Conservation (phyloP, 2,797 vertebrate species). For the Rallus crepitans region DNA sequence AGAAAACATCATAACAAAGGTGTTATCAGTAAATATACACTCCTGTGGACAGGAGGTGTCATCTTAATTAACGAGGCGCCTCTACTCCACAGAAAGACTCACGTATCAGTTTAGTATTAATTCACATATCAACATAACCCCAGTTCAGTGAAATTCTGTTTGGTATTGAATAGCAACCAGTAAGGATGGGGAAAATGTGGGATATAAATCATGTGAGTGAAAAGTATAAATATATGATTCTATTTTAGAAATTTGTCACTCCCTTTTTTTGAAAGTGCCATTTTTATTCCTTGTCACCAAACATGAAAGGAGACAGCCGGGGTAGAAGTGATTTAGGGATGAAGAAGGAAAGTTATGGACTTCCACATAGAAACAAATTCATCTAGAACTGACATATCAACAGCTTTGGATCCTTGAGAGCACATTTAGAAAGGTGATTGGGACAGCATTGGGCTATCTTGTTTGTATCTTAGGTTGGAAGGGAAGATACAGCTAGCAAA, state of each 20-base stretch:
- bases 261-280: background rate
- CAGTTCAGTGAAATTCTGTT: background rate
- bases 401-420: background rate
- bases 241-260: conserved; percentile 16
- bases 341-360: background rate
- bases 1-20: background rate
- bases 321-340: conserved; percentile 12
- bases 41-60: background rate
- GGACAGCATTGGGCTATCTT: background rate
- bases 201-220: background rate
- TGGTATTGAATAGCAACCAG: background rate
- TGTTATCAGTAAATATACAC: background rate
- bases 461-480: background rate
- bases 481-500: background rate
- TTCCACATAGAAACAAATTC: background rate
- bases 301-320: background rate
- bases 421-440: background rate
- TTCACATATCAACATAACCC: background rate
- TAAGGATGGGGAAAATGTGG: background rate
- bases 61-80: background rate
- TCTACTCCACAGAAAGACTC: background rate
- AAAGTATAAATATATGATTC: background rate
- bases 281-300: conserved; percentile 39
- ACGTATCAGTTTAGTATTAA: background rate
- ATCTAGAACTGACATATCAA: background rate